Evolutionary conservation across 2,113 vertebrate species (phyloP), one percentile per base, ranked within the genome.

Genomic region (Bettongia penicillata): DNA sequence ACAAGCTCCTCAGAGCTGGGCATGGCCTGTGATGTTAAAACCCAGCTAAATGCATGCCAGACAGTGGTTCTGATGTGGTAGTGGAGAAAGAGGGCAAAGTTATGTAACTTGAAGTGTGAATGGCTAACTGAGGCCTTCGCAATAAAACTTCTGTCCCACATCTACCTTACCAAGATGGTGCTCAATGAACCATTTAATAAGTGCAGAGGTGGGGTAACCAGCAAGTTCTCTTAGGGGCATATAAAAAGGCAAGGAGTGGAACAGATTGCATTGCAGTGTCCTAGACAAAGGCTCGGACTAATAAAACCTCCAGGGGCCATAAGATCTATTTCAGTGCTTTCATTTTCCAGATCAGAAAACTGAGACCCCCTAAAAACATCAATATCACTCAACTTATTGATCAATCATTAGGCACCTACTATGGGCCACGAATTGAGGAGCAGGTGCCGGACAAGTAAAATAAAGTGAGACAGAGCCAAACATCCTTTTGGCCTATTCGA

Each of bases 81-180:
- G 90, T 3, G 22, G 19, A 92, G 37, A 53, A 26, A 94, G 53
- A 96, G 61, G 53, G 89, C 92, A 90, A 94, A 93, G 14, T 89
- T 2, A 93, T 25, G 47, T 84, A 94, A 57, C 92, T 28, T 51
- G 24, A 57, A 93, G 51, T 0, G 19, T 94, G 51, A 94, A 90
- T 31, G 55, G 90, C 55, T 48, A 22, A n/a, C 1, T 1, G 26
- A 92, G n/a, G 53, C 52, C 51, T 8, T 84, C 22, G 47, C 93
- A 53, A 90, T 84, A 84, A 90, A n/a, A 25, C 23, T 50, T 14
- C 12, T 53, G 51, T 10, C 7, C 92, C 51, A 48, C 31, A 9
- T 37, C 25, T 19, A 23, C 90, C 90, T 43, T 49, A 48, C 43
- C 55, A 91, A 93, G 91, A 90, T 2, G 0, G 47, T 55, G 14